Conservation (phyloP, 2,888 invertebrate species). For the Hyposoter didymator region DNA sequence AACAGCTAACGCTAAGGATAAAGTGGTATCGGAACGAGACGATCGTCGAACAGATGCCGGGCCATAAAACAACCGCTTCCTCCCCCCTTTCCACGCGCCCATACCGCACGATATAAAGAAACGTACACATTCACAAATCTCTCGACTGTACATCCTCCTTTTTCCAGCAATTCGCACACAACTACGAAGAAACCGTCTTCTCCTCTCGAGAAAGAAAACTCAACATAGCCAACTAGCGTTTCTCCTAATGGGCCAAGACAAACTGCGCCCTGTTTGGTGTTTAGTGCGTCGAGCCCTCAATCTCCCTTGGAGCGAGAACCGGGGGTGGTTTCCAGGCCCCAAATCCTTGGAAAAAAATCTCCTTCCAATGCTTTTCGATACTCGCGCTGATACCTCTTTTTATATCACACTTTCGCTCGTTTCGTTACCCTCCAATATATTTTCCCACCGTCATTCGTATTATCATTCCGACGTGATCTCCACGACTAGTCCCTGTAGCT, state of each 20-base stretch:
- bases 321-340: constrained; percentile 54
- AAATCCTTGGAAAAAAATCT: constrained; percentile 31
- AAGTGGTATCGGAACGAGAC: constrained; percentile 85
- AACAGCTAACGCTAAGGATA: constrained; percentile 83
- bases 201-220: constrained; percentile 52
- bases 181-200: constrained; percentile 49
- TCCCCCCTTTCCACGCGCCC: constrained; percentile 72
- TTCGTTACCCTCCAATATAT: constrained; percentile 17
- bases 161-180: constrained; percentile 65
- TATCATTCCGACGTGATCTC: not conserved
- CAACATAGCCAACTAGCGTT: constrained; percentile 82
- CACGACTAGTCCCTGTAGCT: not conserved
- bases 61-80: constrained; percentile 83
- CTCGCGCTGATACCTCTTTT: constrained; percentile 19
- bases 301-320: constrained; percentile 11
- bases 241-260: constrained; percentile 84
- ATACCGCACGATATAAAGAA: constrained; percentile 50
- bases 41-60: constrained; percentile 84
- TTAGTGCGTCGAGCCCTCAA: constrained; percentile 63
- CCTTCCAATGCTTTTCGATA: constrained; percentile 61
- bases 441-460: constrained; percentile 28
- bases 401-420: constrained; percentile 37
- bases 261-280: constrained; percentile 79
- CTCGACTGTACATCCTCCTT: constrained; percentile 57
- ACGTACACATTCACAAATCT: constrained; percentile 28